Conservation (phyloP, 2,113 vertebrate species). For the Salminus brasiliensis region DNA sequence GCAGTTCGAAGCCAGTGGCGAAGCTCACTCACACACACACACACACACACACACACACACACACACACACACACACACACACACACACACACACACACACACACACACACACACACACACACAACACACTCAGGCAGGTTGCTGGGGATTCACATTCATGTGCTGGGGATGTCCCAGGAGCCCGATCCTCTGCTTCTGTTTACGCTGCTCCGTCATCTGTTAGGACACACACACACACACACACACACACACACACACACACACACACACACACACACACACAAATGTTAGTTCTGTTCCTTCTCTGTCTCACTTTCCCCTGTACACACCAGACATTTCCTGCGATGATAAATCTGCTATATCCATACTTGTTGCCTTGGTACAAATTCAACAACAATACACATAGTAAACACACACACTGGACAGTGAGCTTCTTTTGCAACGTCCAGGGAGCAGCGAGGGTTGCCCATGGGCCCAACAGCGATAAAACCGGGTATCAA, state of each 20-base stretch:
- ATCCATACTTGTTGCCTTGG: constrained; percentile 16
- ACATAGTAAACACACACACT: no score
- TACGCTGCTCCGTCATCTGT: constrained; percentile 99
- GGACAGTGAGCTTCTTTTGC: no score
- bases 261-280: background rate
- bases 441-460: no score
- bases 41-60: background rate
- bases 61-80: no score
- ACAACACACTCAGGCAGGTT: constrained; percentile 79
- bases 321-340: constrained; percentile 62
- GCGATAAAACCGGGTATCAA: no score
- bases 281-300: background rate
- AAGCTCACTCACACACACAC: constrained; percentile 7
- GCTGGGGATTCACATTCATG: constrained; percentile 93
- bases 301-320: background rate
- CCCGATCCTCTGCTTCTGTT: constrained; percentile 97
- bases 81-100: background rate
- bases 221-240: constrained; percentile 65
- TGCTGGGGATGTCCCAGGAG: constrained; percentile 93
- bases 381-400: constrained; percentile 21
- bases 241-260: constrained; percentile 29
- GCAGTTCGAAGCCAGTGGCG: background rate
- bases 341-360: constrained; percentile 40
- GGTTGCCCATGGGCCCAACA: no score
- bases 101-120: background rate